Evolutionary conservation across 2,797 vertebrate species (phyloP).

Genomic region (Leptoclinus maculatus): DNA sequence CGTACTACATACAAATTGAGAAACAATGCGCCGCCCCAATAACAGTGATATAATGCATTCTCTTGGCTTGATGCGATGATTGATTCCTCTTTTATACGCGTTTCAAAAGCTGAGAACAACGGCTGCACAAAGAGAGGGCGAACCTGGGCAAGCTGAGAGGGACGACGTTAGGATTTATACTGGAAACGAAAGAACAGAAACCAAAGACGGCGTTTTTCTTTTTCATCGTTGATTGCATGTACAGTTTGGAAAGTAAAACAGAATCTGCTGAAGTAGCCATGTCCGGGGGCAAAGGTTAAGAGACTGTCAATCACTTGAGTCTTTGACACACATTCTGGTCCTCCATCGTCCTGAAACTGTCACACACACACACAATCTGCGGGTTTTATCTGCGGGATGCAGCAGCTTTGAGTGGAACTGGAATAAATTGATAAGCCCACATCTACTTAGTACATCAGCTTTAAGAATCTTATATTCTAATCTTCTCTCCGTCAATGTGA

Average conservation of each 20-base stretch:
- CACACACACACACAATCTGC: constrained; percentile 53
- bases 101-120: constrained; percentile 41
- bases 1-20: constrained; percentile 12
- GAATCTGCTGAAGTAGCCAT: constrained; percentile 36
- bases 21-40: constrained; percentile 5
- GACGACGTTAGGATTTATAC: constrained; percentile 29
- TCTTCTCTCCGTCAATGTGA: constrained; percentile 51
- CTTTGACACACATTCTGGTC: constrained; percentile 58
- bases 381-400: constrained; percentile 60
- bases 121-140: constrained; percentile 27
- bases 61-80: constrained; percentile 21
- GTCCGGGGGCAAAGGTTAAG: constrained; percentile 46
- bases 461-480: constrained; percentile 73
- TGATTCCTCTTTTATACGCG: constrained; percentile 41
- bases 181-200: constrained; percentile 36
- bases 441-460: constrained; percentile 67
- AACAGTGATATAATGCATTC: constrained; percentile 2
- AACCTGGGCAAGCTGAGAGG: constrained; percentile 33
- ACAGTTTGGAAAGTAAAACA: constrained; percentile 39
- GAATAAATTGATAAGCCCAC: constrained; percentile 60
- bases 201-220: constrained; percentile 25
- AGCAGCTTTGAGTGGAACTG: constrained; percentile 55
- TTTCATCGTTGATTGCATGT: constrained; percentile 22
- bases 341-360: constrained; percentile 51
- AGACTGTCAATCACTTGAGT: constrained; percentile 30